These are phyloP conservation scores for Meleagris gallopavo DNA, from an alignment of 2,113 vertebrate genomes.

Conservation along the genomic window DNA sequence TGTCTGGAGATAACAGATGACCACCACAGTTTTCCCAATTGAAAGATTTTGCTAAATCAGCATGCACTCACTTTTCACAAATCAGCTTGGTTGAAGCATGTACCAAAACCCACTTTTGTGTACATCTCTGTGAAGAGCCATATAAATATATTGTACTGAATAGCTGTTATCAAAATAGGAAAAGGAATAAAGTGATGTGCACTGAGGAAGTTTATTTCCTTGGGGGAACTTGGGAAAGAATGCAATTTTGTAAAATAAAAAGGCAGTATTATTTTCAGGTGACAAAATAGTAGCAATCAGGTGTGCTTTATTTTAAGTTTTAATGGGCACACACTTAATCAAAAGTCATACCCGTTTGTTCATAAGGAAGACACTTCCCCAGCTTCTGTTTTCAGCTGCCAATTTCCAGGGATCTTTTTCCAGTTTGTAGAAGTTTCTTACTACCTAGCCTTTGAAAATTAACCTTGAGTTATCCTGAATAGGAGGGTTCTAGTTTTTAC, in stretches of 20 bases:
- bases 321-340: background rate
- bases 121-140: background rate
- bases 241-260: background rate
- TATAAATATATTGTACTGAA: background rate
- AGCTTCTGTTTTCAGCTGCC: background rate
- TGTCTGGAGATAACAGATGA: background rate
- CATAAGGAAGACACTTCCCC: background rate
- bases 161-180: background rate
- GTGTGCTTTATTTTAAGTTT: background rate
- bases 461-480: background rate
- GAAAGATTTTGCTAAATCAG: conserved; percentile 6
- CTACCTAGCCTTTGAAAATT: background rate
- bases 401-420: background rate
- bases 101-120: background rate
- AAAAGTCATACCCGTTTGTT: background rate
- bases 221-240: background rate
- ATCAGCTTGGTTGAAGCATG: background rate
- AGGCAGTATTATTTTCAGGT: background rate
- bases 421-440: background rate
- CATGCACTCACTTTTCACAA: background rate
- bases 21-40: background rate
- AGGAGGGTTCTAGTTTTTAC: background rate
- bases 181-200: background rate
- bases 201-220: background rate
- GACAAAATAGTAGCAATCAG: background rate